Evolutionary conservation across 92 coral and sea anemone genomes (phyloP).

Genomic region (Porites divaricata): DNA sequence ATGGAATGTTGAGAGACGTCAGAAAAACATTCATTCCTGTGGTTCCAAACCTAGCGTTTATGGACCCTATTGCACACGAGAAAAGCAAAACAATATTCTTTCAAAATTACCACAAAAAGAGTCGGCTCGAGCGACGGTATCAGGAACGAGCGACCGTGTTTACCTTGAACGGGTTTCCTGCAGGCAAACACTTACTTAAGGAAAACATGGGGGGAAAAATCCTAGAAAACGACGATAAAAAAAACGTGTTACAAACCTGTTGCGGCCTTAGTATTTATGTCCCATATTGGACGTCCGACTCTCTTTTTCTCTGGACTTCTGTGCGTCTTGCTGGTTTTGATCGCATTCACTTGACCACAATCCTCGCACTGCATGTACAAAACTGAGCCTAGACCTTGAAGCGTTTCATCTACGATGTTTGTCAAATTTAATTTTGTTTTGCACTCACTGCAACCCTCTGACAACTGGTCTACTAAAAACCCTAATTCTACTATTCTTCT

Average conservation of each 20-base stretch:
- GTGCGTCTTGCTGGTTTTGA: constrained; percentile 6
- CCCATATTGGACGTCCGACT: not conserved
- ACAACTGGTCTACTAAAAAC: constrained; percentile 39
- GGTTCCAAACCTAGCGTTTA: constrained; percentile 52
- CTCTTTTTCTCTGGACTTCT: not conserved
- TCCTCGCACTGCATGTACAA: not conserved
- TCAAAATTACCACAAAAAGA: no score
- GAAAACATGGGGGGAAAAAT: not conserved
- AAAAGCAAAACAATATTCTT: no score
- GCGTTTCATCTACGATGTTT: constrained; percentile 3
- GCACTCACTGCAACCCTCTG: constrained; percentile 49
- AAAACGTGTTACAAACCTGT: constrained; percentile 31
- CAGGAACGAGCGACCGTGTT: not conserved
- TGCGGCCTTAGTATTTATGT: constrained; percentile 50
- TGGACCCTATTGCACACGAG: constrained; percentile 15
- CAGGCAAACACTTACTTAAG: not conserved
- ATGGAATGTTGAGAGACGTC: constrained; percentile 48
- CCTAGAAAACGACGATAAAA: not conserved
- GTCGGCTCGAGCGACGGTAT: no score
- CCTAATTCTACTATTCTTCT: constrained; percentile 61
- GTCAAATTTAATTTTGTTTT: constrained; percentile 2
- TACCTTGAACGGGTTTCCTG: not conserved
- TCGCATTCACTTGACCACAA: not conserved
- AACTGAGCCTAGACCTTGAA: not conserved
- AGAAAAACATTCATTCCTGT: constrained; percentile 44